A percentile compares a stretch with the other conserved stretches of the same genome.
These are phyloP conservation scores for Episyrphus balteatus DNA, from an alignment of 1,140 invertebrate species.

Conservation along the genomic window DNA sequence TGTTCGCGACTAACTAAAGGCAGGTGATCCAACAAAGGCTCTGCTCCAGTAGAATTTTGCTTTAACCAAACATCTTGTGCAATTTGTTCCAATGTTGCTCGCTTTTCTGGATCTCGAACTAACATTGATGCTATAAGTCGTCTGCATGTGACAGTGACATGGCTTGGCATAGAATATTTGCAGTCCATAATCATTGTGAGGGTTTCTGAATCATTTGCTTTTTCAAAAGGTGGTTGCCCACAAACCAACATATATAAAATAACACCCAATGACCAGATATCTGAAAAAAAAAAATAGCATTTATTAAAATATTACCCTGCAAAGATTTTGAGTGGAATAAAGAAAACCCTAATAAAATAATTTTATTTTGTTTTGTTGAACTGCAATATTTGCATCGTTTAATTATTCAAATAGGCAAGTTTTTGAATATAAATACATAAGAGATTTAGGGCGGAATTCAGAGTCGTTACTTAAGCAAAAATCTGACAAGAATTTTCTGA, in stretches of 20 bases:
- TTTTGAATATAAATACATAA: too few species aligned
- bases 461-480: too few species aligned
- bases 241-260: conserved; percentile 98
- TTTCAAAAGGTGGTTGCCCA: conserved; percentile 94
- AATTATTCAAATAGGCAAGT: too few species aligned
- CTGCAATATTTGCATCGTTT: too few species aligned
- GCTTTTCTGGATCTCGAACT: conserved; percentile 79
- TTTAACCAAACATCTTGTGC: conserved; percentile 79
- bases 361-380: neutral
- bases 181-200: conserved; percentile 99
- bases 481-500: too few species aligned
- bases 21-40: conserved; percentile 44
- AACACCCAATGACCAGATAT: conserved; percentile 97
- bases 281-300: conserved; percentile 42
- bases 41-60: conserved; percentile 24
- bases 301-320: neutral
- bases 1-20: conserved; percentile 75
- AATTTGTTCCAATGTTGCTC: conserved; percentile 82
- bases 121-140: conserved; percentile 88
- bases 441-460: too few species aligned
- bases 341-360: neutral
- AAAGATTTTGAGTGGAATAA: too few species aligned
- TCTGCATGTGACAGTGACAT: conserved; percentile 72
- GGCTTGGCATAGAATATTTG: conserved; percentile 86
- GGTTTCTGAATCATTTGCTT: conserved; percentile 98